Evolutionary conservation across 2,888 invertebrate genomes (phyloP), one percentile per base, ranked within the genome.

Genomic region (Latrodectus hesperus): DNA sequence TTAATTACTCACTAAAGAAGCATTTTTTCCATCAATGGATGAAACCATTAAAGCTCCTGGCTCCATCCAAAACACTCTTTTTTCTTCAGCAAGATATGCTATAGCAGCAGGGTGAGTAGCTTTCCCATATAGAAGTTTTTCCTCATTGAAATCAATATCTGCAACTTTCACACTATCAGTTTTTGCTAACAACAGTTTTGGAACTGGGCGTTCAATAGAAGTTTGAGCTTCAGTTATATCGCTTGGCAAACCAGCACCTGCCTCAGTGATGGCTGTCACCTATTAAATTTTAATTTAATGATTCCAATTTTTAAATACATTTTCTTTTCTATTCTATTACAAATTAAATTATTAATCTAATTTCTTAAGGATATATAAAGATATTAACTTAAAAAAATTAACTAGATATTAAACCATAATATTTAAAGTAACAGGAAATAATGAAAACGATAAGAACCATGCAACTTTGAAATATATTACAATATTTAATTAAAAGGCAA

Each of bases 31-130:
- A 81, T 93, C 93, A 51, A 94, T 93, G 89, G 94, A 93, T 1
- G 94, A 94, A 49, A 94, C 94, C 90, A 95, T 94, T 88, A 96
- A 92, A 91, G 96, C 95, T 89, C 95, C 94, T 91, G 95, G 94
- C 91, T 97, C 96, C 16, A 96, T 94, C 97, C 97, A 98, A 90
- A 96, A 96, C 9, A 97, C 93, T 38, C 95, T 94, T 83, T 95
- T 94, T 91, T 96, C 96, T 90, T 94, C 94, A 5, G 95, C 94
- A 65, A 95, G 93, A 88, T 94, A 94, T 11, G 94, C 94, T 85
- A 96, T 93, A 91, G 96, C 95, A 12, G 95, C 93, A 0, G 96
- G 95, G 83, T 94, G 94, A 10, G 95, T 94, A 10, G 88, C 67
- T 73, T 90, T 90, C 26, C 77, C 88, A 52, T 89, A 82, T 16